Base-by-base conservation (phyloP, 2,797 vertebrate species). In the Phataginus tricuspis region DNA sequence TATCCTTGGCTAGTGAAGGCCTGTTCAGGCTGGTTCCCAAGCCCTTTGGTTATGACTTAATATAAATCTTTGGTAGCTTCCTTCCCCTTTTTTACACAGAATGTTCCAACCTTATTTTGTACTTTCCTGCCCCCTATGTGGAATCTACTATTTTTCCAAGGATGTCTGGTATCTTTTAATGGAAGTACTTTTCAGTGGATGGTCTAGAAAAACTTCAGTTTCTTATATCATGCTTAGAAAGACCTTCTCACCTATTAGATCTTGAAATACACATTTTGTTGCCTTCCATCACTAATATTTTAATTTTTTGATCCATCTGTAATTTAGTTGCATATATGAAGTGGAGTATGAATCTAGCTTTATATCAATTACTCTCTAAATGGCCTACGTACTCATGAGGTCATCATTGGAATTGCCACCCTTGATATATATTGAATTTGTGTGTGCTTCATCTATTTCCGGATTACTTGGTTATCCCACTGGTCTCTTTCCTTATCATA, bases 291-390 rank as follows among this genome's bases (percentile, higher is more conserved):
- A 27, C 68, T 57, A 93, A 51, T 91, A 45, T 82, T 86, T 93
- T 82, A 51, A 77, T n/a, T 84, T 93, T 91, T 66, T 87, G 18
- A 71, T 82, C 29, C 23, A 72, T 78, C 25, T 72, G 4, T 86
- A 93, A 51, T 83, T 90, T 78, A 71, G 23, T 86, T 84, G 83
- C 23, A 64, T 90, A 9, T 84, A 18, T 90, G 86, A 86, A 96
- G n/a, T 92, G 7, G 84, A 49, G 7, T 90, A 18, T 82, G 42
- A 86, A 49, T 88, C 55, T 84, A 51, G 25, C 75, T 91, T 82
- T 88, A 27, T 61, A 13, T 12, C 21, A 25, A 25, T 68, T 75
- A 39, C 86, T 82, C 95, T 93, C 37, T 63, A 77, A 59, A 59
- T 59, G 9, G 57, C 55, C 77, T 59, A 53, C 29, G 51, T 93